Percentiles rank a stretch among this genome's conserved stretches.
These are phyloP conservation scores for Exocentrus adspersus DNA, from an alignment of 2,888 invertebrate genomes.

Conservation along the genomic window DNA sequence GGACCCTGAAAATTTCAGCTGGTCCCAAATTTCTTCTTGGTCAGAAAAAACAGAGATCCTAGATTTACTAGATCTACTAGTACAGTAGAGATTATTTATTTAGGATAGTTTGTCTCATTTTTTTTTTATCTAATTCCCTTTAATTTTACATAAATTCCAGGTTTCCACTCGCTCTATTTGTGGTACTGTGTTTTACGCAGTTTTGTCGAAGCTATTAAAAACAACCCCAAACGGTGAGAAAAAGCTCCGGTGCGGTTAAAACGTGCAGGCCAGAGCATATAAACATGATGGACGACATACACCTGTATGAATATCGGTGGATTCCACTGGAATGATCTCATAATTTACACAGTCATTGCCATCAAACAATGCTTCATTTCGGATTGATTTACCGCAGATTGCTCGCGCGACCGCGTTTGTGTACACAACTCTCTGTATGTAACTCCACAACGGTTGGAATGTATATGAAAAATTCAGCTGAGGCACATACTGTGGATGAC, in stretches of 20 bases:
- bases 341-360: constrained; percentile 58
- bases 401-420: constrained; percentile 49
- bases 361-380: constrained; percentile 60
- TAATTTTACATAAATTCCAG: too few relatives aligned
- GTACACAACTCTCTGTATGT: constrained; percentile 41
- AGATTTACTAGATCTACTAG: too few relatives aligned
- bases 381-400: constrained; percentile 61
- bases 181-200: constrained; percentile 25
- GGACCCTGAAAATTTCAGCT: too few relatives aligned
- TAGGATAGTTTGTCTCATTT: too few relatives aligned
- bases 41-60: too few relatives aligned
- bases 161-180: too few relatives aligned
- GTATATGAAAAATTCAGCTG: constrained; percentile 44
- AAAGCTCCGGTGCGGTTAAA: constrained; percentile 10
- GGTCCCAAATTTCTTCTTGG: too few relatives aligned
- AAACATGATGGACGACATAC: constrained; percentile 55
- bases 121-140: too few relatives aligned
- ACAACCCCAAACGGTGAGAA: constrained; percentile 24
- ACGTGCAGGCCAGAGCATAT: constrained; percentile 27
- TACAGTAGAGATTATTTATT: too few relatives aligned
- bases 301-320: constrained; percentile 58
- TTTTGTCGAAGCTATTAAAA: constrained; percentile 31
- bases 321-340: constrained; percentile 57
- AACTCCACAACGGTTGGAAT: constrained; percentile 39
- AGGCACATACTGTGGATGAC: constrained; percentile 43